These are phyloP conservation scores for Sebastes reedi DNA, from an alignment of 2,797 vertebrate species.

Conservation along the genomic window DNA sequence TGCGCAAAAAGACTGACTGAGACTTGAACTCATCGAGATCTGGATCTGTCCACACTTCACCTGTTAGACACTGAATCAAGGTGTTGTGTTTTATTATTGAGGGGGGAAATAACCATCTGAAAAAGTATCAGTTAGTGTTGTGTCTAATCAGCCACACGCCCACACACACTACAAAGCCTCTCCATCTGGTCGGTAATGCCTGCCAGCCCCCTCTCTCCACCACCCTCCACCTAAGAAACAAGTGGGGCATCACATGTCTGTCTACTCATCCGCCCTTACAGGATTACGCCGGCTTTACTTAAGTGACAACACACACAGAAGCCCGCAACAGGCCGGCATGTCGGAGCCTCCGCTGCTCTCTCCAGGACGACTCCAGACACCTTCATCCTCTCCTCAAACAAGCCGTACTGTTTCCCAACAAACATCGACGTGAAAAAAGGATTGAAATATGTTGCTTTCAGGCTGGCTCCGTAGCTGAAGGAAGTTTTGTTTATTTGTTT, in stretches of 20 bases:
- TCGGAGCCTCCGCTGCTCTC: not conserved
- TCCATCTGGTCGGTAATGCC: slow-evolving; percentile 74
- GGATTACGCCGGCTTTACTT: slow-evolving; percentile 81
- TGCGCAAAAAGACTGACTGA: not conserved
- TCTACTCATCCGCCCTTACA: slow-evolving; percentile 81
- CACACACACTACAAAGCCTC: slow-evolving; percentile 70
- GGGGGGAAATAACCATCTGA: not conserved
- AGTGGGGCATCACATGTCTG: slow-evolving; percentile 79
- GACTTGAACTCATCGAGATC: not conserved
- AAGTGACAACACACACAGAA: slow-evolving; percentile 68
- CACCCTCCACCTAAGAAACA: slow-evolving; percentile 68
- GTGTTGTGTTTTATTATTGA: not conserved
- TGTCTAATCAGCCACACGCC: slow-evolving; percentile 43
- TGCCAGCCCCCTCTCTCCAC: slow-evolving; percentile 23
- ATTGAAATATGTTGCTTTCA: not conserved
- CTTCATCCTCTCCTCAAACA: not conserved
- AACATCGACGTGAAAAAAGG: not conserved
- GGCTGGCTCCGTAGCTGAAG: not conserved
- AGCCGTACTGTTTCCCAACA: not conserved
- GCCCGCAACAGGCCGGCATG: slow-evolving; percentile 15
- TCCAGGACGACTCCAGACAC: not conserved
- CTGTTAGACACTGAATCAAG: not conserved
- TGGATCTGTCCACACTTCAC: not conserved
- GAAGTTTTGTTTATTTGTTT: not conserved
- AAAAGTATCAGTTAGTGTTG: slow-evolving; percentile 1